A percentile compares a stretch with the other conserved stretches of the same genome.
phyloP scores from a whole-genome alignment of 2,888 invertebrate species.

The Tromatobia lineatoria region DNA sequence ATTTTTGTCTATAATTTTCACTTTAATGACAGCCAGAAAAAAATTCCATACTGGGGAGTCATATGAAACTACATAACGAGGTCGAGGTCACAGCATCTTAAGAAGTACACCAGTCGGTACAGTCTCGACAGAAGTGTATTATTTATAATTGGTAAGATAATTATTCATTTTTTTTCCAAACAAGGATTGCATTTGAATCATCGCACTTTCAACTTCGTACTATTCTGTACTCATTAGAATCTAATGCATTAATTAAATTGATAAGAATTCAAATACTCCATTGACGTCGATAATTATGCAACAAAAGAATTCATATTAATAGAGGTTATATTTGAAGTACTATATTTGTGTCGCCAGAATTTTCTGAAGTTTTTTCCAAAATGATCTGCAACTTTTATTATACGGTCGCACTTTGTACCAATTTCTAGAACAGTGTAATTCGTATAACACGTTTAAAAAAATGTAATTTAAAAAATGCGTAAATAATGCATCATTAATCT shows the following conservation, averaged over 20 bases:
- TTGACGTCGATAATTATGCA: not conserved
- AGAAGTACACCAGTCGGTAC: constrained; percentile 41
- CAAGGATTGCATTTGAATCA: not conserved
- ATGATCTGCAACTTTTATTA: no score
- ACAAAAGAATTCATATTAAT: no score
- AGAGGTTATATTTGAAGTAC: no score
- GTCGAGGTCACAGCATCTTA: constrained; percentile 59
- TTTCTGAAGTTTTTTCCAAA: not conserved
- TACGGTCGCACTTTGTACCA: no score
- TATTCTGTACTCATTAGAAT: no score
- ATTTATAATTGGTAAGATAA: not conserved
- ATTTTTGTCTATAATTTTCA: not conserved
- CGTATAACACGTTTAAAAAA: no score
- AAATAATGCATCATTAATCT: no score
- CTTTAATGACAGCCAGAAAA: not conserved
- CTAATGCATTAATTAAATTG: no score
- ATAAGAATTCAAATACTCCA: not conserved
- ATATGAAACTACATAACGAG: constrained; percentile 47
- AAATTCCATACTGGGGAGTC: not conserved
- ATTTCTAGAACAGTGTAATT: no score
- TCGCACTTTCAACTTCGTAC: not conserved
- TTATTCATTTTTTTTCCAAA: not conserved
- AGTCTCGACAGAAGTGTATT: not conserved
- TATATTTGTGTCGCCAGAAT: no score
- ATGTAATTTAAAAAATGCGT: no score